Percentiles rank a stretch among this genome's conserved stretches.
Evolutionary conservation across 2,797 vertebrate genomes (phyloP).

Genomic region (Syncerus caffer): DNA sequence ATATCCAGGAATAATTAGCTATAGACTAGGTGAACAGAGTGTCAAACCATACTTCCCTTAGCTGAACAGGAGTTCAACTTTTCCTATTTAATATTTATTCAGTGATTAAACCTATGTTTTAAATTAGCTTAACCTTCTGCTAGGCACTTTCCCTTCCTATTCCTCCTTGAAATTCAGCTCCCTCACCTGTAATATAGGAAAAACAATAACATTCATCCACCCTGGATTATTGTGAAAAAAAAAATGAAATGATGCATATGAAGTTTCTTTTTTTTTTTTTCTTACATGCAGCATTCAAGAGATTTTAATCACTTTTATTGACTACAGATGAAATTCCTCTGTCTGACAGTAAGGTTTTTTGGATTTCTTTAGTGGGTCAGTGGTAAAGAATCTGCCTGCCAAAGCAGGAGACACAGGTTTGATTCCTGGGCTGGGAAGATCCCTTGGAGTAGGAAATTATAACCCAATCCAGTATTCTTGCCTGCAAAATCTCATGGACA

Average conservation of each 20-base stretch:
- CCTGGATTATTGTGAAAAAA: neutral
- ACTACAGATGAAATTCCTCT: neutral
- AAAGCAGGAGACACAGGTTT: neutral
- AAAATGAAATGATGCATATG: neutral
- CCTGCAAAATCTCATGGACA: neutral
- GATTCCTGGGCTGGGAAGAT: neutral
- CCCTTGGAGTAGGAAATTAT: neutral
- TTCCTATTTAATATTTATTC: neutral
- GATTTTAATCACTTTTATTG: neutral
- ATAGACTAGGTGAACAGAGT: neutral
- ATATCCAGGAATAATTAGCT: neutral
- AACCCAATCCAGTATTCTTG: neutral
- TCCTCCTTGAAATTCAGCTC: neutral
- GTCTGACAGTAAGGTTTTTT: neutral
- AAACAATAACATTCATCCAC: neutral
- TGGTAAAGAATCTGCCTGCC: neutral
- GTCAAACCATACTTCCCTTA: neutral
- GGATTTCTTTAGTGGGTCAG: neutral
- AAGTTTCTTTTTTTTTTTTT: neutral
- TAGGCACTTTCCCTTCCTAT: neutral
- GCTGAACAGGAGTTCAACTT: neutral
- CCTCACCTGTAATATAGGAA: neutral
- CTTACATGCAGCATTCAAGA: neutral
- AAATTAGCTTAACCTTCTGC: neutral
- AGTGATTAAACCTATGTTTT: neutral